Evolutionary conservation across 2,888 invertebrate species (phyloP).

Genomic region (Habrosyne pyritoides): DNA sequence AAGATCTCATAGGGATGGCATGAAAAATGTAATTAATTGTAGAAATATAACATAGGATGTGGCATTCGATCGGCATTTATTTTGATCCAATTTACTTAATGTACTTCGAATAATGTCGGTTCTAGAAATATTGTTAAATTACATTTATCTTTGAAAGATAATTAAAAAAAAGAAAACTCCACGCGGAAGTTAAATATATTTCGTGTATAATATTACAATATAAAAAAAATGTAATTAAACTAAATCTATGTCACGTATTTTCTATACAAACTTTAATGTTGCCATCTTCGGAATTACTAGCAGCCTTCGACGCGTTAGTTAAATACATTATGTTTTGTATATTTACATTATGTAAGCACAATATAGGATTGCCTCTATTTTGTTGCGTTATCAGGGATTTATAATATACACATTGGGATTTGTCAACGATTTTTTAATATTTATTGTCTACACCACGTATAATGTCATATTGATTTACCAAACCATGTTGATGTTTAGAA

Average conservation of each 20-base stretch:
- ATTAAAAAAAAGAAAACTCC: too few relatives aligned
- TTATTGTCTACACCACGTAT: neutral
- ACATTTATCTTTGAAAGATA: too few relatives aligned
- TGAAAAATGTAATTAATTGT: too few relatives aligned
- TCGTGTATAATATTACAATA: neutral
- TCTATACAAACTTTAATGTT: neutral
- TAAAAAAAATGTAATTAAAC: neutral
- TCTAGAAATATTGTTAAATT: too few relatives aligned
- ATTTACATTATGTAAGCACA: neutral
- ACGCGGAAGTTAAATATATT: neutral
- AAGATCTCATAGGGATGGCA: too few relatives aligned
- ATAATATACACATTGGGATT: too few relatives aligned
- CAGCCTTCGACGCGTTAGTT: neutral
- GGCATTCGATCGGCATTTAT: too few relatives aligned
- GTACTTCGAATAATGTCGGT: too few relatives aligned
- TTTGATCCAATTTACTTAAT: too few relatives aligned
- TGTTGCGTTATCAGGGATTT: too few relatives aligned
- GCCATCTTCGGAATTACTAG: neutral
- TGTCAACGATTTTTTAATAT: too few relatives aligned
- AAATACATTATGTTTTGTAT: neutral
- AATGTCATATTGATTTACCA: neutral
- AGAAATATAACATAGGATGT: too few relatives aligned
- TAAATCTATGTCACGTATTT: neutral
- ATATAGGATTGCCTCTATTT: neutral
- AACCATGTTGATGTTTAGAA: neutral